Evolutionary conservation across 2,113 vertebrate genomes (phyloP), one percentile per base, ranked within the genome.

Genomic region (Acinonyx jubatus): DNA sequence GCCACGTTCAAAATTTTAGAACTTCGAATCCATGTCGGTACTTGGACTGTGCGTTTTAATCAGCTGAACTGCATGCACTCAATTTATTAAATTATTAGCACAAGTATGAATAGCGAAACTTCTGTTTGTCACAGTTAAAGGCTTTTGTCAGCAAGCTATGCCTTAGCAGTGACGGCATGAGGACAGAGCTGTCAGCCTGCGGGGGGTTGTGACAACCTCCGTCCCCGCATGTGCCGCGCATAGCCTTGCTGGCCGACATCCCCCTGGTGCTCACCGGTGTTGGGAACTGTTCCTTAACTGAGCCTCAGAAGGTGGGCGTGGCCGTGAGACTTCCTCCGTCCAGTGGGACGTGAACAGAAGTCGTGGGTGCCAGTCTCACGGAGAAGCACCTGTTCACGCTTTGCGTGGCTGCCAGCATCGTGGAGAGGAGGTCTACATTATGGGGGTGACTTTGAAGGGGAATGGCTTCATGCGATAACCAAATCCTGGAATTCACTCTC

Each of bases 161-260:
- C 2, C 55, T 74, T 11, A 57, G 10, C 33, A 4, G 29, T 6
- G 21, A 23, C 7, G 38, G 14, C 12, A 9, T 7, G 13, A 1
- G 1, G 27, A 29, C 16, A 5, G 1, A n/a, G 16, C 36, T 45
- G 19, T 38, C 11, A 11, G 8, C 12, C 7, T 21, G 48, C 1
- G 1, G 2, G 3, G 29, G 25, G 41, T 10, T 45, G 11, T 14
- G 3, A 15, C 10, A 4, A 23, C 21, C 15, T 10, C 76, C 18
- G 21, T 4, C 1, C 31, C 25, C 1, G 7, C 3, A 3, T 27
- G 4, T 4, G 11, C 3, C 0, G 5, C 18, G 31, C 11, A 0
- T 48, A 38, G 23, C 38, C 25, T 36, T 33, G 21, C 11, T 31
- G 1, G 8, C 38, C 8, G 8, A 19, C 41, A 15, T 48, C 38